phyloP scores from a whole-genome alignment of 2,888 invertebrate genomes.

The Pterostichus madidus region DNA sequence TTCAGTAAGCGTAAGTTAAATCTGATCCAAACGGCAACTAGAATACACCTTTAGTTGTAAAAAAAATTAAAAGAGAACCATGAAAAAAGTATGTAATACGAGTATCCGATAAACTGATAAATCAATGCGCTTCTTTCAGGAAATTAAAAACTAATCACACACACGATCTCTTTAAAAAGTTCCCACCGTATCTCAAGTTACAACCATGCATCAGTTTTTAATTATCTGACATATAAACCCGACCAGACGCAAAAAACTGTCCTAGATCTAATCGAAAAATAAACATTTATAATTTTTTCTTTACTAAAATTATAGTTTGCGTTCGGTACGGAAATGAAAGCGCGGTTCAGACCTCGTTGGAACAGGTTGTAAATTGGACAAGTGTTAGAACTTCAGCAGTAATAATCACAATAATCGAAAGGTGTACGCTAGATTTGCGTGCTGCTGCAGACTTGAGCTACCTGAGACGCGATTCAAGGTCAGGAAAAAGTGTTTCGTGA shows the following conservation, averaged over 20 bases:
- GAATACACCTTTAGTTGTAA: too few species aligned
- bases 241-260: conserved; percentile 11
- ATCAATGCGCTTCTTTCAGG: too few species aligned
- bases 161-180: background rate
- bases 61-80: too few species aligned
- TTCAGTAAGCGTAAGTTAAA: too few species aligned
- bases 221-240: background rate
- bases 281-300: background rate
- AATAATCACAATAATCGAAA: conserved; percentile 22
- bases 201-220: background rate
- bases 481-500: background rate
- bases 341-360: background rate
- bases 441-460: background rate
- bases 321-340: conserved; percentile 31
- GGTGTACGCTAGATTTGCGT: background rate
- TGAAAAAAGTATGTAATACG: too few species aligned
- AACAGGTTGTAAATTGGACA: conserved; percentile 31
- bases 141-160: too few species aligned
- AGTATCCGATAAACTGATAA: too few species aligned
- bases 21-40: too few species aligned
- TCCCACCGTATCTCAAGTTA: background rate
- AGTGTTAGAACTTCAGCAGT: background rate
- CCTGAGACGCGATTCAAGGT: conserved; percentile 4
- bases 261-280: conserved; percentile 31
- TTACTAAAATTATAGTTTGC: background rate